Percentiles rank a stretch among this genome's conserved stretches.
phyloP scores from a whole-genome alignment of 2,113 vertebrate genomes.

The Diadophis punctatus region DNA sequence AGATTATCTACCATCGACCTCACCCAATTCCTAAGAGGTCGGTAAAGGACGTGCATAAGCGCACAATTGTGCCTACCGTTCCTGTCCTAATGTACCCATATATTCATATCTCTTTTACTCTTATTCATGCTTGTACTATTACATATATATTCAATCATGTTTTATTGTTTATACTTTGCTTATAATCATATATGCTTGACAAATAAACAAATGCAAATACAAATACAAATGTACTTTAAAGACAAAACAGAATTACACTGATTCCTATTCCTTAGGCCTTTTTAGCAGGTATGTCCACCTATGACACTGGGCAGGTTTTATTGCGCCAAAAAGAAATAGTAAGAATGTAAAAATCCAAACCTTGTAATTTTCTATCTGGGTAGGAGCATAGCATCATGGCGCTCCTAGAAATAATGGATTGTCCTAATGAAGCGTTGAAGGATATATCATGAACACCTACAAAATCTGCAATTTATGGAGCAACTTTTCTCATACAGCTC shows the following conservation, averaged over 20 bases:
- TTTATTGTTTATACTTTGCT: no score
- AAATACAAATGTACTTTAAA: no score
- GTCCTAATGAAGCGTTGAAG: slow-evolving; percentile 41
- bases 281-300: neutral
- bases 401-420: slow-evolving; percentile 7
- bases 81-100: no score
- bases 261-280: neutral
- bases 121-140: no score
- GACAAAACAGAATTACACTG: neutral
- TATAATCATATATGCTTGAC: no score
- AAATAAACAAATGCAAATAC: no score
- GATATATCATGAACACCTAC: slow-evolving; percentile 1
- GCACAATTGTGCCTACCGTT: no score
- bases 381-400: slow-evolving; percentile 27
- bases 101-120: no score
- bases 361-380: slow-evolving; percentile 26
- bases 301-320: neutral
- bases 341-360: slow-evolving; percentile 29
- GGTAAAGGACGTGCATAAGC: no score
- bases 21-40: no score
- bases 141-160: no score
- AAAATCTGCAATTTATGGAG: slow-evolving; percentile 38
- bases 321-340: slow-evolving; percentile 21
- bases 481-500: slow-evolving; percentile 43
- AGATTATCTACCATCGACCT: no score